Evolutionary conservation across 1,140 invertebrate genomes (phyloP).

Genomic region (Plectus sambesii): DNA sequence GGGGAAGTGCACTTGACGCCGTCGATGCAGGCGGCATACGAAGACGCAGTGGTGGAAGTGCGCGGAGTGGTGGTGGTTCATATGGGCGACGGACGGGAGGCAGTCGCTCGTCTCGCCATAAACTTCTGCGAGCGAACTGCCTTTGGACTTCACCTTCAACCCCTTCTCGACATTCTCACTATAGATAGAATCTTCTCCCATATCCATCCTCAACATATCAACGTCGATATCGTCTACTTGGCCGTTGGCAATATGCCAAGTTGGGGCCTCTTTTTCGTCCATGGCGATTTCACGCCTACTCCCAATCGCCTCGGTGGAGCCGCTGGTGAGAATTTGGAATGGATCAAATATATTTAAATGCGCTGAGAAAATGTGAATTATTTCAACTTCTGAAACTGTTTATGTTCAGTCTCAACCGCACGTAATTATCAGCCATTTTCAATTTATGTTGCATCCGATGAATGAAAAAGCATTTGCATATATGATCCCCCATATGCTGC

Average conservation of each 20-base stretch:
- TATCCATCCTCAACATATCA: slow-evolving; percentile 15
- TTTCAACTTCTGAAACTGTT: not conserved
- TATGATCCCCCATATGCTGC: too few relatives aligned
- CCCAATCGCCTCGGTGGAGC: too few relatives aligned
- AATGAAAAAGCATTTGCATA: slow-evolving; percentile 1
- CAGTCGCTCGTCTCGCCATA: too few relatives aligned
- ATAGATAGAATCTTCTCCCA: too few relatives aligned
- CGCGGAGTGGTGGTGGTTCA: too few relatives aligned
- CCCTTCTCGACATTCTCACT: too few relatives aligned
- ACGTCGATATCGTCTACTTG: slow-evolving; percentile 13
- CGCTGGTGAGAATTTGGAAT: slow-evolving; percentile 14
- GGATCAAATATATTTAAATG: slow-evolving; percentile 4
- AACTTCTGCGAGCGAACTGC: too few relatives aligned
- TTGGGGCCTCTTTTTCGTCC: slow-evolving; percentile 20
- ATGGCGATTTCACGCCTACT: slow-evolving; percentile 19
- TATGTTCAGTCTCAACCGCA: slow-evolving; percentile 4
- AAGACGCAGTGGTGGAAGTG: too few relatives aligned
- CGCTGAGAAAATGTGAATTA: not conserved
- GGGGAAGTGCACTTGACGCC: too few relatives aligned
- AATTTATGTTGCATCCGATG: not conserved
- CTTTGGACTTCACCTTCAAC: too few relatives aligned
- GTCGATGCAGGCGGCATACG: too few relatives aligned
- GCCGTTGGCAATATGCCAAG: slow-evolving; percentile 21
- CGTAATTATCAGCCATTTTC: not conserved
- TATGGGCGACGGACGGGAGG: too few relatives aligned